A percentile compares a stretch with the other conserved stretches of the same genome.
phyloP scores from a whole-genome alignment of 2,797 vertebrate genomes.

The Myripristis jacobus region DNA sequence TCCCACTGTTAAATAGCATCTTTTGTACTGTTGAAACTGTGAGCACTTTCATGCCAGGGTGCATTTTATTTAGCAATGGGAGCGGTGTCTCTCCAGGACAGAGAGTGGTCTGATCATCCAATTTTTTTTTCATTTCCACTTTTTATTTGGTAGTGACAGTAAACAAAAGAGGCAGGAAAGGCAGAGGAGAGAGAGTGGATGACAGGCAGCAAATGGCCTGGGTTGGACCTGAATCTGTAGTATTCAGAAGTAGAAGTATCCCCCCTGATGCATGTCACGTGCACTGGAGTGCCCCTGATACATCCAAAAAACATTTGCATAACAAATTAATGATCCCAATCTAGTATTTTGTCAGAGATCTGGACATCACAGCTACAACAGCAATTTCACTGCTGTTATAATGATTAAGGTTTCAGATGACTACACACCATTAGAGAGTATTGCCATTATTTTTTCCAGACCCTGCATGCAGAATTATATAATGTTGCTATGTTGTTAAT shows the following conservation, averaged over 20 bases:
- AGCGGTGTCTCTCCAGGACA: too few relatives aligned
- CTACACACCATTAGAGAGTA: neutral
- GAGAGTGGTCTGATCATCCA: neutral
- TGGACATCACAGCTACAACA: slow-evolving; percentile 23
- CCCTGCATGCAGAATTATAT: slow-evolving; percentile 71
- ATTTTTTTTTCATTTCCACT: too few relatives aligned
- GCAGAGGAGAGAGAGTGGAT: too few relatives aligned
- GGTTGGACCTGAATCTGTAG: too few relatives aligned
- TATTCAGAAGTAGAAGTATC: too few relatives aligned
- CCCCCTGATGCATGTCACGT: too few relatives aligned
- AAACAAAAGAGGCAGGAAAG: too few relatives aligned
- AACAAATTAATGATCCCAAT: slow-evolving; percentile 27
- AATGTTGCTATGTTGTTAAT: slow-evolving; percentile 72
- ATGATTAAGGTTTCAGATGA: slow-evolving; percentile 14
- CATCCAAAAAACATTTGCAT: too few relatives aligned
- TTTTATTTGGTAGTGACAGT: too few relatives aligned
- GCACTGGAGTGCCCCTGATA: too few relatives aligned
- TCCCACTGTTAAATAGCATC: neutral
- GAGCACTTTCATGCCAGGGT: slow-evolving; percentile 47
- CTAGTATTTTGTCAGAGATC: slow-evolving; percentile 23
- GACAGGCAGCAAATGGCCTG: too few relatives aligned
- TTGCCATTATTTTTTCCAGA: slow-evolving; percentile 41
- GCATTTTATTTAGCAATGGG: slow-evolving; percentile 29
- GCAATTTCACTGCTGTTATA: slow-evolving; percentile 10
- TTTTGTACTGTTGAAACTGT: slow-evolving; percentile 8